A percentile compares a stretch with the other conserved stretches of the same genome.
Evolutionary conservation across 2,888 invertebrate genomes (phyloP).

Genomic region (Ferrisia virgata): DNA sequence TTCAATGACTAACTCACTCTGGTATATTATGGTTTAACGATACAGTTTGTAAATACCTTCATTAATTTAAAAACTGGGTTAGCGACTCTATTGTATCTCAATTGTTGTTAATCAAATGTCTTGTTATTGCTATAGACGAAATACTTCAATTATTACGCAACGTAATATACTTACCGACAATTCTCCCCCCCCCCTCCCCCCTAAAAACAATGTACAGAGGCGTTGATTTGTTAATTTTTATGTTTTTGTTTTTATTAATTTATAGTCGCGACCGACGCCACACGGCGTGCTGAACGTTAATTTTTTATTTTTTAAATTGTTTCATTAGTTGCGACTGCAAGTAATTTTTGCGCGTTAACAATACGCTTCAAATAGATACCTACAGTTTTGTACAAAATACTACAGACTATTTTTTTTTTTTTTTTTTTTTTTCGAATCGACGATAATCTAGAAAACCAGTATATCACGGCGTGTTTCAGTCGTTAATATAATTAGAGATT

Average conservation of each 20-base stretch:
- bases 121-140: neutral
- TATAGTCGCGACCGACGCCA: neutral
- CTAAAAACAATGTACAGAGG: neutral
- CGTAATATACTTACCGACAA: neutral
- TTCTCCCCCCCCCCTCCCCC: neutral
- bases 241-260: neutral
- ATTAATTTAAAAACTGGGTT: conserved; percentile 10
- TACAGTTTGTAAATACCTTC: conserved; percentile 18
- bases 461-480: too few relatives aligned
- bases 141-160: conserved; percentile 16
- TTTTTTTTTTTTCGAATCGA: neutral
- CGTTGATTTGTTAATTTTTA: neutral
- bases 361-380: neutral
- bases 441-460: neutral
- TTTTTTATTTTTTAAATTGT: neutral
- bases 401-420: neutral
- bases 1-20: too few relatives aligned
- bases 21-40: neutral
- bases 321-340: neutral
- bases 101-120: conserved; percentile 6
- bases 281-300: too few relatives aligned
- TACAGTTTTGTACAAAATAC: neutral
- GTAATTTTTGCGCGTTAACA: neutral
- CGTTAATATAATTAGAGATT: too few relatives aligned
- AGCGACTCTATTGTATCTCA: conserved; percentile 19